Base-by-base conservation (phyloP, 2,113 vertebrate genomes). In the Solea solea region DNA sequence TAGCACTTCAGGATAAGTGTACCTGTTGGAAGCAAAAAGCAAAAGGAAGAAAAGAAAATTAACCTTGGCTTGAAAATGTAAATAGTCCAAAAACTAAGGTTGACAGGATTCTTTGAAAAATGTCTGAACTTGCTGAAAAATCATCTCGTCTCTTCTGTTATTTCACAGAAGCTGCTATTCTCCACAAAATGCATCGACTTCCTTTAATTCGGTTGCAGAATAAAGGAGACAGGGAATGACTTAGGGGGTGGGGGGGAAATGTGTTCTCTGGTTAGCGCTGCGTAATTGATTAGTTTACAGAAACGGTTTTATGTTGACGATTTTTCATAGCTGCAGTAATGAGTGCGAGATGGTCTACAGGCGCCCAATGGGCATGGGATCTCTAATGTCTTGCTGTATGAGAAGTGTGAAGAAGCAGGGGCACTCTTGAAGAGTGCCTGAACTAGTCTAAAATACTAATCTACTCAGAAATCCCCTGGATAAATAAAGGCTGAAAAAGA, bases 401-500 rank as follows among this genome's bases (percentile, higher is more conserved):
- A 21, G 52, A 51, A 54, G 4, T 42, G 53, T 6, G 10, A 70
- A 60, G 10, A 70, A 60, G 42, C 40, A 42, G 5, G 5, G 14
- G 40, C 1, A 11, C 21, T 49, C 40, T 9, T 64, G 51, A 57
- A 67, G 48, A 46, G 46, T 53, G 25, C 44, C 39, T 42, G 3
- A 25, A 48, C 39, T 64, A 3, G 34, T 61, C 53, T 41, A 41
- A 60, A 69, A 56, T 57, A 41, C 55, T 58, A 58, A 44, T 76
- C 53, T 39, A 28, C 61, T 81, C 67, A 48, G 54, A 34, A 5
- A 42, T 82, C 62, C 72, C 21, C 69, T 64, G 14, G 76, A 64
- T 69, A 82, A 85, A 80, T 72, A 77, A 70, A 69, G 55, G 9
- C 68, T 60, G 51, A 40, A 72, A 60, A 80, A 66, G 65, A 74